Base-by-base conservation (phyloP, 2,797 vertebrate genomes). In the Ceyx erithaca region DNA sequence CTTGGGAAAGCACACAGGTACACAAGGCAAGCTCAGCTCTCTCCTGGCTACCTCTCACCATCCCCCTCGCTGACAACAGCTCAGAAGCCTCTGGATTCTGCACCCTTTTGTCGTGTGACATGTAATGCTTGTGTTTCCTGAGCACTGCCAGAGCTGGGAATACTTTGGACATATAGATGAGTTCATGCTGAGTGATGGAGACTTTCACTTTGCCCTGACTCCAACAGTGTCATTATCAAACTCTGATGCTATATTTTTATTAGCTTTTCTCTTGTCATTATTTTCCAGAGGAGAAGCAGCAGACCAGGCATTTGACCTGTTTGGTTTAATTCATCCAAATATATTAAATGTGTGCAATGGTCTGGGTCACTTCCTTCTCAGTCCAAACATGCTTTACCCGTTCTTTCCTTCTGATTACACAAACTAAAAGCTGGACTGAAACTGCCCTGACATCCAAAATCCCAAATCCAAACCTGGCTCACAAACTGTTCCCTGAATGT, bases 311-410 rank as follows among this genome's bases (percentile, higher is more conserved):
- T 85, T 83, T 85, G 81, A 90, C 58, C 84, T 68, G 62, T 78
- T 92, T 85, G 66, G 66, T 85, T 89, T 94, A 93, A 90, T 90
- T 85, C 46, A 75, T 57, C 51, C 72, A 87, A 87, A 80, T 73
- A 55, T 41, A 54, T 71, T 71, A 90, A 87, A 92, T 12, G 43
- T 9, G 41, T 62, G 79, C 79, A 75, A 4, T 25, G 54, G 69
- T 69, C 89, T 89, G 79, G 79, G 89, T 87, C 72, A 33, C 66
- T 78, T 92, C 58, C 72, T 91, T 77, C 83, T 86, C 76, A 78
- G 35, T 78, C 76, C 82, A 94, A 87, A 95, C 49, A 69, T 9
- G 31, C 51, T 83, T 89, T 64, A 91, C 51, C 54, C 43, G 35
- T 83, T 92, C 70, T 75, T 84, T 92, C 58, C 64, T 90, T 93